A percentile compares a stretch with the other conserved stretches of the same genome.
These are phyloP conservation scores for Aricia agestis DNA, from an alignment of 1,140 invertebrate species.

Conservation along the genomic window DNA sequence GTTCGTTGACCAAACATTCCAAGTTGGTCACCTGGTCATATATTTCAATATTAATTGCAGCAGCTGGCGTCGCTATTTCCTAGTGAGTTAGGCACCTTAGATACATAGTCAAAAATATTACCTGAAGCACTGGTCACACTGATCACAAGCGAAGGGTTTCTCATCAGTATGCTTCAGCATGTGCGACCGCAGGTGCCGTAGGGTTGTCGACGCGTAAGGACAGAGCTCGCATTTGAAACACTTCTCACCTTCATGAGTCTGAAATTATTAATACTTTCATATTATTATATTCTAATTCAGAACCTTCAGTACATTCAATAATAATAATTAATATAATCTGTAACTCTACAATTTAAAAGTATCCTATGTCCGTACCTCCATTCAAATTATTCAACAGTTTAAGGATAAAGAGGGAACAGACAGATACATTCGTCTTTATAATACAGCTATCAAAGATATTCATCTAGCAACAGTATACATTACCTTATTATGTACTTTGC, in stretches of 20 bases:
- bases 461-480: constrained; percentile 7
- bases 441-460: neutral
- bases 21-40: no score
- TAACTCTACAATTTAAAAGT: no score
- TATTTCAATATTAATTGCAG: no score
- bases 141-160: constrained; percentile 90
- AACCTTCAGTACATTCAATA: no score
- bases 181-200: constrained; percentile 95
- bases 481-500: constrained; percentile 81
- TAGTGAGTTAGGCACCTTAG: neutral
- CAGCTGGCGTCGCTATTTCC: neutral
- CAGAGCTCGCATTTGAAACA: constrained; percentile 97
- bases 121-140: constrained; percentile 86
- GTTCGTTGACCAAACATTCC: no score
- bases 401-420: no score
- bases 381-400: no score
- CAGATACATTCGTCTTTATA: no score
- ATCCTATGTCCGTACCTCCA: no score
- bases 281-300: no score
- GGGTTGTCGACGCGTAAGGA: constrained; percentile 94
- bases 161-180: constrained; percentile 97
- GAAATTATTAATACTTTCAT: constrained; percentile 9
- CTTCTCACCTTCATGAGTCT: constrained; percentile 98
- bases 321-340: no score
- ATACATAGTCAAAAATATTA: constrained; percentile 25